These are phyloP conservation scores for Hypomecis punctinalis DNA, from an alignment of 2,888 invertebrate species.

Conservation along the genomic window DNA sequence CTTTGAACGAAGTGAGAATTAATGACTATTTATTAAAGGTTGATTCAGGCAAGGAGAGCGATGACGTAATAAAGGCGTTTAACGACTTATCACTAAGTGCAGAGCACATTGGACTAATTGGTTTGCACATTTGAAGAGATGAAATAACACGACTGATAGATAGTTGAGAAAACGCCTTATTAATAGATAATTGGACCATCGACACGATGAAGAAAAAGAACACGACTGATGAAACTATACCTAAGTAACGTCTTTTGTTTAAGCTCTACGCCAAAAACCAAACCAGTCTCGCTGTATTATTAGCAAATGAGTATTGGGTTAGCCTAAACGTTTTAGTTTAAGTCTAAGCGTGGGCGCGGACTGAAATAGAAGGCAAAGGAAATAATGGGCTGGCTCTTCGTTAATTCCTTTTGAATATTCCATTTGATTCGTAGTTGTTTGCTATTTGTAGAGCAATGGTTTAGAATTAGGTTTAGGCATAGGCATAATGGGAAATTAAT, in stretches of 20 bases:
- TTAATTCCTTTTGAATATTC: conserved; percentile 36
- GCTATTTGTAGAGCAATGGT: conserved; percentile 12
- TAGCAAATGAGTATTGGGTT: conserved; percentile 39
- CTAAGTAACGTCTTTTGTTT: conserved; percentile 1
- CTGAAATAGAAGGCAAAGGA: conserved; percentile 27
- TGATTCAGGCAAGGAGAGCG: background rate
- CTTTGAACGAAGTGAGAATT: too few relatives aligned
- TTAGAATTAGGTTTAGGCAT: conserved; percentile 31
- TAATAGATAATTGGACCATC: too few relatives aligned
- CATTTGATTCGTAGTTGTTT: conserved; percentile 19
- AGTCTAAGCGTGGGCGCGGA: conserved; percentile 21
- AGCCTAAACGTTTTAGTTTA: conserved; percentile 25
- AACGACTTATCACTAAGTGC: background rate
- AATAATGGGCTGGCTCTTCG: conserved; percentile 26
- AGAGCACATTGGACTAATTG: background rate
- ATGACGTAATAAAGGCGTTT: background rate
- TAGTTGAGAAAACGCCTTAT: too few relatives aligned
- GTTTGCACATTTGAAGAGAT: background rate
- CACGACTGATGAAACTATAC: conserved; percentile 1
- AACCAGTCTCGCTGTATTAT: conserved; percentile 52
- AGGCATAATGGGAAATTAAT: conserved; percentile 20
- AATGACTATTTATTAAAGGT: background rate
- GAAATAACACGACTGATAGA: conserved; percentile 7
- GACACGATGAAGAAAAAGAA: too few relatives aligned
- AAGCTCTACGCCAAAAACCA: background rate